phyloP scores from a whole-genome alignment of 2,113 vertebrate species.

The Chloropsis cyanopogon region DNA sequence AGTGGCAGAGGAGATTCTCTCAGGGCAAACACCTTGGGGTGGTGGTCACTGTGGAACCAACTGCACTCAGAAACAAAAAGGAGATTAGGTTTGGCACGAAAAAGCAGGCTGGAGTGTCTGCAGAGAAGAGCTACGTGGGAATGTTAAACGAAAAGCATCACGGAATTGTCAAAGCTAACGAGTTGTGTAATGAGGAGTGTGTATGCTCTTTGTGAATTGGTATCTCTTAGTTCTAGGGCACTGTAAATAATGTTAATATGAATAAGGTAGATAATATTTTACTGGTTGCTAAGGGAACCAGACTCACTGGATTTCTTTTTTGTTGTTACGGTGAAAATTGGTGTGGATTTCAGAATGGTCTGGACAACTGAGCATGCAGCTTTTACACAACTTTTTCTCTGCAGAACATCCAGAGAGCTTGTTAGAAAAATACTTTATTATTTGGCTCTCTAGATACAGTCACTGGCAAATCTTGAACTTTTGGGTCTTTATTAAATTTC shows the following conservation, averaged over 20 bases:
- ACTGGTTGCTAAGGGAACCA: conserved; percentile 55
- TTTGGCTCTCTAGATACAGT: background rate
- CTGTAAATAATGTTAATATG: conserved; percentile 49
- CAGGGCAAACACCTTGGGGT: background rate
- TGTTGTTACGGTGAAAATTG: background rate
- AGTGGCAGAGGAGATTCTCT: background rate
- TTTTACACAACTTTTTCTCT: background rate
- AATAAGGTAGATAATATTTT: conserved; percentile 40
- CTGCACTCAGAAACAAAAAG: background rate
- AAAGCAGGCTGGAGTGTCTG: background rate
- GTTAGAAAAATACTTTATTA: background rate
- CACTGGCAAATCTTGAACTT: background rate
- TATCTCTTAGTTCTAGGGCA: background rate
- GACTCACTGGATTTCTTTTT: conserved; percentile 12
- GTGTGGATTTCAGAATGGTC: conserved; percentile 8
- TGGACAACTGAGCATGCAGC: background rate
- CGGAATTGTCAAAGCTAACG: background rate
- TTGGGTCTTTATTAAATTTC: background rate
- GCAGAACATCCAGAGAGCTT: background rate
- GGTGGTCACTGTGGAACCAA: background rate
- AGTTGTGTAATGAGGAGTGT: background rate
- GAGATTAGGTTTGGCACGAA: background rate
- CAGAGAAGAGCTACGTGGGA: background rate
- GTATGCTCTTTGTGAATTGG: background rate
- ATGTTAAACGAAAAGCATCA: background rate